These are phyloP conservation scores for Muricea muricata DNA, from an alignment of 92 coral and sea anemone genomes.

Conservation along the genomic window DNA sequence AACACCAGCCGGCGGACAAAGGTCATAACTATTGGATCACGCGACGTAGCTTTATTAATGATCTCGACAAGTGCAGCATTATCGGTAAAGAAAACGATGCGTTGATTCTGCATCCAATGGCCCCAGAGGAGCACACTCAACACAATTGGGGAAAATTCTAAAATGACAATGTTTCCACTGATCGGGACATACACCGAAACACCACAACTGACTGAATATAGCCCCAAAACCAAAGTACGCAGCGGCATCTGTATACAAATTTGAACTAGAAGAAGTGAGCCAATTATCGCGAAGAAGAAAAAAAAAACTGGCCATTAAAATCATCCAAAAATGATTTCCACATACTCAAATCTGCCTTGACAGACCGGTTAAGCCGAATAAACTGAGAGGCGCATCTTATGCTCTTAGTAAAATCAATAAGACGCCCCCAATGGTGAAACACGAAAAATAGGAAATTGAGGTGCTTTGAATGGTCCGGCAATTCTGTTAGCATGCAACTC, in stretches of 20 bases:
- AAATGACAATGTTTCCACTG: conserved; percentile 50
- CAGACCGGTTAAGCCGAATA: conserved; percentile 4
- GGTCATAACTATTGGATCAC: conserved; percentile 27
- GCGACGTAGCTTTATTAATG: neutral
- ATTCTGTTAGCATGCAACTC: conserved; percentile 26
- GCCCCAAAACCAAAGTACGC: conserved; percentile 52
- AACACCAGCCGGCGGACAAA: conserved; percentile 28
- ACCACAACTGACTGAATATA: conserved; percentile 37
- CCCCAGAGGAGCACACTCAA: conserved; percentile 31
- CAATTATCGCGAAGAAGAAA: conserved; percentile 51
- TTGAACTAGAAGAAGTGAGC: conserved; percentile 27
- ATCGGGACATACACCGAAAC: conserved; percentile 56
- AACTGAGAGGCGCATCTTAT: conserved; percentile 22
- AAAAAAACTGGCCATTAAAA: conserved; percentile 49
- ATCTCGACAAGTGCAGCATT: conserved; percentile 20
- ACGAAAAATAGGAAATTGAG: conserved; percentile 53
- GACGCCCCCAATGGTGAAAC: conserved; percentile 66
- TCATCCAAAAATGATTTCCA: conserved; percentile 46
- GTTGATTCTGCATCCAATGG: conserved; percentile 22
- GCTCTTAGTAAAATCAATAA: conserved; percentile 46
- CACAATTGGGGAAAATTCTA: conserved; percentile 63
- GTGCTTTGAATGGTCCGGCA: conserved; percentile 60
- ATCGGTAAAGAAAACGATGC: conserved; percentile 52
- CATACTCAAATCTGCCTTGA: conserved; percentile 46
- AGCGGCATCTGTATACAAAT: conserved; percentile 59